phyloP scores from a whole-genome alignment of 2,797 vertebrate species.

The Crotalus adamanteus region DNA sequence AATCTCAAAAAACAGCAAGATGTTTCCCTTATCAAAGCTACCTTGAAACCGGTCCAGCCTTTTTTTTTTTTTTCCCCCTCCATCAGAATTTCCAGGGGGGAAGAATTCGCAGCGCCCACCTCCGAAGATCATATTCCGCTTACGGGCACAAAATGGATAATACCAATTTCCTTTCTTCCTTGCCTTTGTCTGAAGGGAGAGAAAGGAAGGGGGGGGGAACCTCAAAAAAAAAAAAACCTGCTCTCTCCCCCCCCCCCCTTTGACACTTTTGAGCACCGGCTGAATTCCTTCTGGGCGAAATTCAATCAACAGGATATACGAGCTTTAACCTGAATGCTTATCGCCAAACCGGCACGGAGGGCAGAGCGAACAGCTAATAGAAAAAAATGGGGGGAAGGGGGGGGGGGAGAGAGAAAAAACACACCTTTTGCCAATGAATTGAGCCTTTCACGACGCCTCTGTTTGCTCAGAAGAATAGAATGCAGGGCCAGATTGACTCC shows the following conservation, averaged over 20 bases:
- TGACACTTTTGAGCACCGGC: constrained; percentile 46
- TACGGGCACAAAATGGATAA: constrained; percentile 45
- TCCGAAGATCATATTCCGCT: constrained; percentile 52
- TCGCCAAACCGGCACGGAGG: background rate
- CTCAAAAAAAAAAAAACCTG: constrained; percentile 13
- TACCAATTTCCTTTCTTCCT: constrained; percentile 9
- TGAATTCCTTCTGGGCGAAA: constrained; percentile 55
- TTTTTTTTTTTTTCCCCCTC: constrained; percentile 24
- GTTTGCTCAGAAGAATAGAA: constrained; percentile 52
- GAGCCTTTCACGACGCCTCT: constrained; percentile 53
- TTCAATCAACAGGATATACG: constrained; percentile 48
- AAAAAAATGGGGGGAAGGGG: background rate
- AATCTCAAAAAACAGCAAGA: constrained; percentile 12
- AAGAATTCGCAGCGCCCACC: constrained; percentile 31
- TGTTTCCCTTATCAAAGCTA: constrained; percentile 45
- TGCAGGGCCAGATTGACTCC: constrained; percentile 45
- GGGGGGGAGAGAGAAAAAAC: background rate
- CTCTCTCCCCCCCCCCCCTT: constrained; percentile 49
- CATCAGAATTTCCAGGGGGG: constrained; percentile 23
- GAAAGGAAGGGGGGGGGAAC: background rate
- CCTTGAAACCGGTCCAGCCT: constrained; percentile 11
- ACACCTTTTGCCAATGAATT: constrained; percentile 51
- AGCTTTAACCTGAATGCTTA: constrained; percentile 58
- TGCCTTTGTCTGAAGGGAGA: constrained; percentile 53
- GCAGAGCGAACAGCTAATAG: background rate